phyloP scores from a whole-genome alignment of 2,888 invertebrate species.

The Scaptomyza parva region DNA sequence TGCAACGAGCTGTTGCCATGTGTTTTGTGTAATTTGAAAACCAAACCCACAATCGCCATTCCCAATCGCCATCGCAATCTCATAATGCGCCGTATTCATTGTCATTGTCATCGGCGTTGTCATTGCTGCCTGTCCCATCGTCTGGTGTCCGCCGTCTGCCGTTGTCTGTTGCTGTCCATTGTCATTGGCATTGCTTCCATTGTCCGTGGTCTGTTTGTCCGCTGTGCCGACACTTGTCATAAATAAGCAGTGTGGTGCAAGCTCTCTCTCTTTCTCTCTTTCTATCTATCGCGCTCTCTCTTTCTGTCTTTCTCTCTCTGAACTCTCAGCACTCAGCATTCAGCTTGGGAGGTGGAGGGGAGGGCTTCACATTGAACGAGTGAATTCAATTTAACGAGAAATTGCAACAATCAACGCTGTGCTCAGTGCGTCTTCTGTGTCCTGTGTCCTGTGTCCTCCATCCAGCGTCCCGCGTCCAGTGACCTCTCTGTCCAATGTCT shows the following conservation, averaged over 20 bases:
- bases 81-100: slow-evolving; percentile 69
- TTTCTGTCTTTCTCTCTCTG: slow-evolving; percentile 12
- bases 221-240: slow-evolving; percentile 54
- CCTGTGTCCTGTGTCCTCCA: slow-evolving; percentile 14
- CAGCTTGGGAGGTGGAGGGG: slow-evolving; percentile 18
- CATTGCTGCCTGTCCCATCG: slow-evolving; percentile 36
- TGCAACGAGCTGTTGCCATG: slow-evolving; percentile 48
- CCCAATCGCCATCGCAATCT: slow-evolving; percentile 43
- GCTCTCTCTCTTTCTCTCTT: slow-evolving; percentile 11
- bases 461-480: slow-evolving; percentile 11
- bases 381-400: slow-evolving; percentile 80
- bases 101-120: slow-evolving; percentile 48
- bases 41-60: slow-evolving; percentile 49
- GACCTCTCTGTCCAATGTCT: slow-evolving; percentile 8
- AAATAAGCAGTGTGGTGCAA: slow-evolving; percentile 55
- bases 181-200: slow-evolving; percentile 2
- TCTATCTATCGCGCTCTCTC: slow-evolving; percentile 8
- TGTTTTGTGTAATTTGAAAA: slow-evolving; percentile 72
- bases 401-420: slow-evolving; percentile 77
- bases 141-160: background rate
- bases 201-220: slow-evolving; percentile 10
- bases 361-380: slow-evolving; percentile 67
- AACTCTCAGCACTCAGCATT: slow-evolving; percentile 8
- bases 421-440: slow-evolving; percentile 42
- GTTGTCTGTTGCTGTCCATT: slow-evolving; percentile 9